These are phyloP conservation scores for Trinorchestia longiramus DNA, from an alignment of 1,140 invertebrate genomes.

Conservation along the genomic window DNA sequence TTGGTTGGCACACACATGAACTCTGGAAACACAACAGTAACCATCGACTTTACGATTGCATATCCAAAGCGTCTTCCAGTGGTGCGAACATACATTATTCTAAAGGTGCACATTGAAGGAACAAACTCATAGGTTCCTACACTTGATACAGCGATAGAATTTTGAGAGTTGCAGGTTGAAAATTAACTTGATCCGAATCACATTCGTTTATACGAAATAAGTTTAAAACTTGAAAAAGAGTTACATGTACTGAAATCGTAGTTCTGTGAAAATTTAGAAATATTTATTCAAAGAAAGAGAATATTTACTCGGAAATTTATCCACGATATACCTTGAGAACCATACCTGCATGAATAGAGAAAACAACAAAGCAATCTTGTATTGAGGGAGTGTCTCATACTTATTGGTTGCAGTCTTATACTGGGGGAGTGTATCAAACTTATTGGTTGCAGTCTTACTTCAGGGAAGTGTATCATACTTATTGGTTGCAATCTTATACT, in stretches of 20 bases:
- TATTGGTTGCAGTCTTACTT: background rate
- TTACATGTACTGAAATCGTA: background rate
- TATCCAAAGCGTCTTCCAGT: no score
- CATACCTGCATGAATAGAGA: background rate
- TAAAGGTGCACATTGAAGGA: background rate
- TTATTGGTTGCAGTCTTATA: background rate
- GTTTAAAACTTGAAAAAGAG: background rate
- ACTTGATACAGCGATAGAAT: background rate
- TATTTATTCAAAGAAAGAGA: background rate
- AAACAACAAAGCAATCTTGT: background rate
- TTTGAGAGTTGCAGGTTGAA: background rate
- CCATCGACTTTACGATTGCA: no score
- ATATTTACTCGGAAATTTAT: background rate
- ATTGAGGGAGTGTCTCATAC: background rate
- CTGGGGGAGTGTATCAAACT: background rate
- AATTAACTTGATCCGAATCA: background rate
- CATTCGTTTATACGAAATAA: background rate
- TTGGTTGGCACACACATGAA: background rate
- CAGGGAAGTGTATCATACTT: background rate
- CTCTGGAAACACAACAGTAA: background rate
- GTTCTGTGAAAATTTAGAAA: background rate
- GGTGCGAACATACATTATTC: no score
- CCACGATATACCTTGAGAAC: background rate
- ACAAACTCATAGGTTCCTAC: background rate
- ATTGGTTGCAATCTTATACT: background rate